Evolutionary conservation across 2,797 vertebrate genomes (phyloP).

Genomic region (Lepidocolaptes lacrymiger): DNA sequence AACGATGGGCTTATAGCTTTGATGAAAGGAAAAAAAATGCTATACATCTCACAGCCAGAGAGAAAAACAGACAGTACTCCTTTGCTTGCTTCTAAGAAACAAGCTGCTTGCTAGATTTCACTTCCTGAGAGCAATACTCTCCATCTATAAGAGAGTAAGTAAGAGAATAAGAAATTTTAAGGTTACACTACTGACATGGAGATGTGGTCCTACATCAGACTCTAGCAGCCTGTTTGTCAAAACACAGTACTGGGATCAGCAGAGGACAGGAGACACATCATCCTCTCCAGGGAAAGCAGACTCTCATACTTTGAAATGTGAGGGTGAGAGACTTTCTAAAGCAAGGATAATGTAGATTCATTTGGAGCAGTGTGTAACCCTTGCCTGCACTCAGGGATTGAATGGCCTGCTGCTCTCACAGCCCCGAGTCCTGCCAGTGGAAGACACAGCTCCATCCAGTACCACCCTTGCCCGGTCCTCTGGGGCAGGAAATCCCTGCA

Average conservation of each 20-base stretch:
- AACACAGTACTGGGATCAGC: neutral
- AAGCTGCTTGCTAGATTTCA: neutral
- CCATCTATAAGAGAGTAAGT: too few species aligned
- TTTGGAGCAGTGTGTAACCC: neutral
- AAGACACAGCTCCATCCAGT: neutral
- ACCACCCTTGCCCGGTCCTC: neutral
- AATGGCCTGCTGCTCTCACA: neutral
- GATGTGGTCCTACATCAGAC: neutral
- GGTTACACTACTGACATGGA: neutral
- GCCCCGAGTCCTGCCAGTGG: fast-evolving
- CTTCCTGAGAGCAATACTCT: neutral
- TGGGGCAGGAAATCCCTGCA: neutral
- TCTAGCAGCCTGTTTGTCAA: neutral
- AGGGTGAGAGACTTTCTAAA: neutral
- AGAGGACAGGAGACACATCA: neutral
- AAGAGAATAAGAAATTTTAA: neutral
- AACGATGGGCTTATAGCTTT: conserved; percentile 95
- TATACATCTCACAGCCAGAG: neutral
- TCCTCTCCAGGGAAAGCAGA: neutral
- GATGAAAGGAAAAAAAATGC: neutral
- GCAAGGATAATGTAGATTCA: neutral
- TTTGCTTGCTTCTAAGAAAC: neutral
- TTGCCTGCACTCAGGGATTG: neutral
- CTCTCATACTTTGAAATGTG: neutral
- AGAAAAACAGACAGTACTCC: neutral